Percentiles rank a stretch among this genome's conserved stretches.
These are phyloP conservation scores for Agrochola lota DNA, from an alignment of 2,888 invertebrate genomes.

Conservation along the genomic window DNA sequence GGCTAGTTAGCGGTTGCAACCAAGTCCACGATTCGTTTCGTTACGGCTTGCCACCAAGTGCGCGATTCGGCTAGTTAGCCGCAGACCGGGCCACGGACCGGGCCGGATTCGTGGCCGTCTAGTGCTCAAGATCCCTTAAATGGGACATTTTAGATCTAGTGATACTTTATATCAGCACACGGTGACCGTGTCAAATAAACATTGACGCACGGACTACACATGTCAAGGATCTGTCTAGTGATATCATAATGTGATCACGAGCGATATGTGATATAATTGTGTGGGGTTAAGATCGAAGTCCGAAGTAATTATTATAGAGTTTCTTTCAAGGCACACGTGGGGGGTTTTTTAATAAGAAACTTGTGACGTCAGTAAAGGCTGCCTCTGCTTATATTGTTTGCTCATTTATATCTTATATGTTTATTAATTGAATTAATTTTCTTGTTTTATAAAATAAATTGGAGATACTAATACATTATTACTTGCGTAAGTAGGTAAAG, in stretches of 20 bases:
- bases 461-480: background rate
- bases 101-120: no score
- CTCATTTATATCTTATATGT: background rate
- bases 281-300: conserved; percentile 44
- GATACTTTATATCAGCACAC: conserved; percentile 19
- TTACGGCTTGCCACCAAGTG: no score
- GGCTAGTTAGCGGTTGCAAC: no score
- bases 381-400: background rate
- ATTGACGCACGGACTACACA: conserved; percentile 19
- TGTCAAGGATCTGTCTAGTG: conserved; percentile 46
- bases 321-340: conserved; percentile 39
- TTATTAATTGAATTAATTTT: background rate
- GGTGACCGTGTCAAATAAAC: conserved; percentile 4
- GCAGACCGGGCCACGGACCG: no score
- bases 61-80: no score
- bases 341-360: conserved; percentile 31
- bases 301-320: conserved; percentile 41
- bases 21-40: no score
- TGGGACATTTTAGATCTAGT: conserved; percentile 2
- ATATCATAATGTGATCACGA: conserved; percentile 13
- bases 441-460: background rate
- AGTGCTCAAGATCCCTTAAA: background rate
- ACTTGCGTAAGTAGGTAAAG: background rate
- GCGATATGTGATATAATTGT: conserved; percentile 33
- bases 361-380: conserved; percentile 11